Evolutionary conservation across 1,140 invertebrate species (phyloP), one percentile per base, ranked within the genome.

Genomic region (Aphis gossypii): DNA sequence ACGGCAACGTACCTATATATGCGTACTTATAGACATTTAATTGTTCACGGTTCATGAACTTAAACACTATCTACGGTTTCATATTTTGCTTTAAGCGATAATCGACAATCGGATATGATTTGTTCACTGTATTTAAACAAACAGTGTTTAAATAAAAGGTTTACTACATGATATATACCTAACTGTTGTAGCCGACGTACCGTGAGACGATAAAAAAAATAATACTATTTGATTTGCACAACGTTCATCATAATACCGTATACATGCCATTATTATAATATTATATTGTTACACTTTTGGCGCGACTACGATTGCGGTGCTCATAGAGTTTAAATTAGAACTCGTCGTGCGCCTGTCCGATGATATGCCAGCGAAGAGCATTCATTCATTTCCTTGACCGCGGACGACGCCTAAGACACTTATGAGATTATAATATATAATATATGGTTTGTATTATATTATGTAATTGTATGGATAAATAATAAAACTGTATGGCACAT

Each of bases 241-340:
- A 14, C 56, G 30, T 68, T n/a, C 60, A 18, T 68, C 14, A 68
- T 14, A n/a, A 68, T n/a, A 76, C 18, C 60, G 14, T 68, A 20
- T 35, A 20, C 60, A 76, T 76, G 14, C n/a, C n/a, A 68, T 68
- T 68, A 68, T 68, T 30, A 18, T n/a, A 41, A 41, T 41, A 41
- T 41, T 41, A 76, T n/a, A n/a, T 76, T 18, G 60, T 76, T 90
- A 7, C 89, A 68, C 23, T 84, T 90, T 90, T 23, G 2, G 20
- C 86, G 30, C 46, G 30, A 48, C 68, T 68, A n/a, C 30, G 30
- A 83, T 11, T 41, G 41, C 30, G 14, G 30, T 18, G n/a, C 60
- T 76, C 60, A n/a, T 30, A 76, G 68, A 82, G 90, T 82, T 92
- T 92, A 92, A 92, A 82, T 92, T 92, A 92, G 90, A 92, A 48